Conservation (phyloP, 1,140 invertebrate species). For the Magallana ariakensis region DNA sequence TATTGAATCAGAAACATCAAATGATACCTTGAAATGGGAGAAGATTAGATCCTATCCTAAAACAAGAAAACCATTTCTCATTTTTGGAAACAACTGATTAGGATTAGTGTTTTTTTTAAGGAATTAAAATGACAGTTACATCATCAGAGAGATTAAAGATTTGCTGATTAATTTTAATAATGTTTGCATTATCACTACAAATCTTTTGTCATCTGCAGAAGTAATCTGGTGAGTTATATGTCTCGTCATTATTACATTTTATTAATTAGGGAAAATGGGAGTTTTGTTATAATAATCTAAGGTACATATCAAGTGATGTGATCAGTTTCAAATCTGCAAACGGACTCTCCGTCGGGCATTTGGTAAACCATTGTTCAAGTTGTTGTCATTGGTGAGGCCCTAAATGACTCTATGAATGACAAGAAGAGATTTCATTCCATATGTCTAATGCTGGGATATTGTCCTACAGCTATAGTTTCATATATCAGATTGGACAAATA, state of each 20-base stretch:
- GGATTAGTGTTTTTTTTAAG: constrained; percentile 17
- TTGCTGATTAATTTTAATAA: constrained; percentile 14
- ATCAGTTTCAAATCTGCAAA: neutral
- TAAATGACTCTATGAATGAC: constrained; percentile 29
- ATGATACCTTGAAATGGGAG: constrained; percentile 8
- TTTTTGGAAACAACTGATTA: constrained; percentile 16
- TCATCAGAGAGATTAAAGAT: constrained; percentile 31
- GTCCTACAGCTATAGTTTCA: constrained; percentile 28
- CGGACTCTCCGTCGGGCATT: neutral
- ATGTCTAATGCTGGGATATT: constrained; percentile 31
- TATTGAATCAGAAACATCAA: constrained; percentile 20
- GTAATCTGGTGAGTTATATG: constrained; percentile 27
- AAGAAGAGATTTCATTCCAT: constrained; percentile 28
- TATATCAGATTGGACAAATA: constrained; percentile 37
- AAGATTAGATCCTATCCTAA: constrained; percentile 3
- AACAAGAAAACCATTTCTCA: constrained; percentile 18
- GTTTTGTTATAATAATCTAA: neutral
- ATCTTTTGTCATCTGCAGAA: constrained; percentile 27
- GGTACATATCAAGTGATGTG: constrained; percentile 14
- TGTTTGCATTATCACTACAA: neutral
- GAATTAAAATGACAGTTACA: constrained; percentile 9
- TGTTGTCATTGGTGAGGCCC: neutral
- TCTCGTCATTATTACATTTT: neutral
- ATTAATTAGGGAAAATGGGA: constrained; percentile 32
- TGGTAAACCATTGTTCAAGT: neutral